A percentile compares a stretch with the other conserved stretches of the same genome.
phyloP scores from a whole-genome alignment of 2,113 vertebrate species.

The Apaloderma vittatum region DNA sequence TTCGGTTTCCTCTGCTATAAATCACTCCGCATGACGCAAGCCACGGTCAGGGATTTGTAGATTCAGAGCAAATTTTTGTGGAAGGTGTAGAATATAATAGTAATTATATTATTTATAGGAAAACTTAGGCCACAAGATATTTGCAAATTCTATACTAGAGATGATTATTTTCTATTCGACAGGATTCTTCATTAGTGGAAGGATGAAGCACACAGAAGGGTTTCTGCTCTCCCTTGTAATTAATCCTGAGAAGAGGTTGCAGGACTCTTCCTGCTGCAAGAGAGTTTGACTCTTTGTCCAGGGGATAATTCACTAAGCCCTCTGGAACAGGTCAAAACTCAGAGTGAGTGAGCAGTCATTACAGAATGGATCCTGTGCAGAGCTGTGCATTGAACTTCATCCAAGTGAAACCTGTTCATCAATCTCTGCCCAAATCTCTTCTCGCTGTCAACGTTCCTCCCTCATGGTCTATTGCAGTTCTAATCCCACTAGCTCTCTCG shows the following conservation, averaged over 20 bases:
- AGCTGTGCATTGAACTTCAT: background rate
- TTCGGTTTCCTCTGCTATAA: background rate
- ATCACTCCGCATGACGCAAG: background rate
- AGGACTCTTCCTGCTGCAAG: background rate
- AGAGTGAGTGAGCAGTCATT: background rate
- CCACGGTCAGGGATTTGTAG: background rate
- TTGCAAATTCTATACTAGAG: background rate
- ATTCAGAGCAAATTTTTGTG: background rate
- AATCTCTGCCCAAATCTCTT: background rate
- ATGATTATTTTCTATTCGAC: background rate
- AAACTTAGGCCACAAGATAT: background rate
- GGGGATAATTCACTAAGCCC: background rate
- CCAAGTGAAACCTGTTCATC: background rate
- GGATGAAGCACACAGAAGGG: background rate
- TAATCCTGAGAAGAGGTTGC: background rate
- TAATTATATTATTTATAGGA: background rate
- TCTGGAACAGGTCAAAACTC: background rate
- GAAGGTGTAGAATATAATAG: background rate
- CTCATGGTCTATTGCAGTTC: background rate
- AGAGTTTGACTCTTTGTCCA: background rate
- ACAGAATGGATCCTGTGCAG: background rate
- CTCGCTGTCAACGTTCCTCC: background rate
- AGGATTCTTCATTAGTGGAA: background rate
- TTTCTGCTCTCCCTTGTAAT: conserved; percentile 4
- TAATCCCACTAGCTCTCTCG: background rate